A percentile compares a stretch with the other conserved stretches of the same genome.
Conservation (phyloP, 2,888 invertebrate species). For the Sisyra nigra region DNA sequence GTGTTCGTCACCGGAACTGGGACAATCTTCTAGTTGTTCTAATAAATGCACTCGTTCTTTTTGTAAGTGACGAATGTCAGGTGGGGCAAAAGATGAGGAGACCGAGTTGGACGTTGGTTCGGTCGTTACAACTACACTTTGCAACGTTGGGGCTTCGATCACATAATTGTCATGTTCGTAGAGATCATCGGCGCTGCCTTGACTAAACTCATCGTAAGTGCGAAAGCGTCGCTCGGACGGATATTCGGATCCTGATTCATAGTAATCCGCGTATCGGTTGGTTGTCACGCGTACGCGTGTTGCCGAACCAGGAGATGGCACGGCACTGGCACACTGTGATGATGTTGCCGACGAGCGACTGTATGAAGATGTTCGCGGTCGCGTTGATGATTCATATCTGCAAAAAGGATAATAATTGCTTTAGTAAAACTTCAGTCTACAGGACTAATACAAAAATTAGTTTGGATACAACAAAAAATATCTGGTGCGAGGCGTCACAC, state of each 20-base stretch:
- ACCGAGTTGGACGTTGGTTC: conserved; percentile 21
- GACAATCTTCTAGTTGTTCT: conserved; percentile 54
- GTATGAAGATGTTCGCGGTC: conserved; percentile 37
- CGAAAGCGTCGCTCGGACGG: conserved; percentile 37
- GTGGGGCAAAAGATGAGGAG: conserved; percentile 23
- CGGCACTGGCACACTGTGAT: conserved; percentile 28
- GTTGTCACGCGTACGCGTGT: conserved; percentile 27
- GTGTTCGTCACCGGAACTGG: conserved; percentile 51
- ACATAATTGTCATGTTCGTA: conserved; percentile 26
- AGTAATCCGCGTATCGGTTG: conserved; percentile 30
- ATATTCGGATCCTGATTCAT: conserved; percentile 31
- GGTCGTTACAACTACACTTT: conserved; percentile 37
- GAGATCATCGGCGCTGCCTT: conserved; percentile 48
- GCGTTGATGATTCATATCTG: conserved; percentile 42
- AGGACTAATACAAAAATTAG: no score
- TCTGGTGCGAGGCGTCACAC: no score
- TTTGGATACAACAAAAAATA: no score
- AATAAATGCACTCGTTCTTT: conserved; percentile 52
- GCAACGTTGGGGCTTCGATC: conserved; percentile 23
- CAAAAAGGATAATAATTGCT: conserved; percentile 8
- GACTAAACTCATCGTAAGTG: conserved; percentile 57
- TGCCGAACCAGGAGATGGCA: conserved; percentile 34
- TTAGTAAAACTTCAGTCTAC: no score
- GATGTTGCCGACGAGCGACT: conserved; percentile 29
- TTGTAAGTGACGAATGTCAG: conserved; percentile 49